Base-by-base conservation (phyloP, 2,797 vertebrate genomes). In the Danio tinwini region DNA sequence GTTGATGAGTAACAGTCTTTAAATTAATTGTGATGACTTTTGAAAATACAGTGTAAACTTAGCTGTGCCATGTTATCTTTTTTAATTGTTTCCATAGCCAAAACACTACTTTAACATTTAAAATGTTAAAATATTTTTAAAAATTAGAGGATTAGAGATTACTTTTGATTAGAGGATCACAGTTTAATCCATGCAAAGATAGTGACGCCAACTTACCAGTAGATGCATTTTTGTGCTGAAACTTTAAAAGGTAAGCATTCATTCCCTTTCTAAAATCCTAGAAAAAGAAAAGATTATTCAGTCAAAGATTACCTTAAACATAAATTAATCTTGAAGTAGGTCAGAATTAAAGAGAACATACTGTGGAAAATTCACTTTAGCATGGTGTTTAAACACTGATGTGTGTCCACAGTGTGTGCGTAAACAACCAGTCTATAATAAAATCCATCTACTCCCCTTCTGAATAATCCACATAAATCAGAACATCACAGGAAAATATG, bases 241-340 rank as follows among this genome's bases (percentile, higher is more conserved):
- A 99, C 89, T 97, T 99, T 69, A 95, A 93, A 86, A 99, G 93
- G 85, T 99, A 99, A 14, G 95, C 86, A 68, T 99, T 96, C 98
- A 99, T 99, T 93, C 98, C 98, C 95, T 96, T 99, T 92, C 97
- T 94, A 80, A 99, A 99, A 89, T 99, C 98, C 98, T 99, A 82
- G 81, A 65, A 87, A 67, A 79, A 55, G 68, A 45, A 74, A 63
- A 52, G 39, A 49, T n/a, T 0, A 74, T 5, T 59, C 7, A 62
- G 40, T 75, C 39, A 71, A n/a, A 63, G 9, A 49, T 42, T 59
- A n/a, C n/a, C n/a, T 13, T n/a, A 5, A 17, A 58, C 40, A 14
- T 16, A 39, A 61, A 61, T 61, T 14, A 16, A 61, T 61, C 58
- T 16, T 1, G 19, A 58, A 58, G 19, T 7, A 29, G 29, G 29